These are phyloP conservation scores for Cataglyphis hispanica DNA, from an alignment of 1,140 invertebrate species.

Conservation along the genomic window DNA sequence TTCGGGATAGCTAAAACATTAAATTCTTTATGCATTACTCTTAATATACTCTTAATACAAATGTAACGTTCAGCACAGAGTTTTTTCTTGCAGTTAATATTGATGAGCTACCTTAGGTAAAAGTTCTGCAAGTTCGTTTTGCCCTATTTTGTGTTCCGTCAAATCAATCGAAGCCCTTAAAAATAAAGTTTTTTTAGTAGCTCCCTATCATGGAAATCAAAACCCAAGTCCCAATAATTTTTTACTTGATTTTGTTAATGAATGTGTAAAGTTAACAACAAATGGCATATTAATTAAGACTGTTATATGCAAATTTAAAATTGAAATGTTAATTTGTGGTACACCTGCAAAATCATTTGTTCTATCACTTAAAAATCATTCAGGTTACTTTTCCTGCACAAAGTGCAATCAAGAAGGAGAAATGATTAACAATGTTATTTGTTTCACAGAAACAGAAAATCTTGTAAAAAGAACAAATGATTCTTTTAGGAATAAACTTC, in stretches of 20 bases:
- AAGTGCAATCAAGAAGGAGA: constrained; percentile 40
- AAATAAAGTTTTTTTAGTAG: constrained; percentile 14
- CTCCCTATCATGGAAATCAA: constrained; percentile 35
- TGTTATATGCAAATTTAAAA: constrained; percentile 15
- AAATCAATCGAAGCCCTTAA: constrained; percentile 15
- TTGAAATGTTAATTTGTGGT: constrained; percentile 30
- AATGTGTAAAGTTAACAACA: constrained; percentile 29
- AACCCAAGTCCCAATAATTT: constrained; percentile 2
- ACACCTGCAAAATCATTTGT: constrained; percentile 26
- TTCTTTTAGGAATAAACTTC: no score
- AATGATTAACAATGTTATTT: constrained; percentile 25
- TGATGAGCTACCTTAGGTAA: constrained; percentile 10
- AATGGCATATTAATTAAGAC: constrained; percentile 21
- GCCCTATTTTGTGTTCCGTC: constrained; percentile 12
- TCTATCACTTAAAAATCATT: constrained; percentile 25
- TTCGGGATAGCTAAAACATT: constrained; percentile 22
- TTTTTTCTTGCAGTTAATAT: constrained; percentile 6
- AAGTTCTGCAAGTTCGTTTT: constrained; percentile 6
- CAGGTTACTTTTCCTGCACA: constrained; percentile 34
- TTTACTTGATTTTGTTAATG: constrained; percentile 31
- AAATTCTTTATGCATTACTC: constrained; percentile 26
- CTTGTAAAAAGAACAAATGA: no score
- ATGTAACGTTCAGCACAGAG: constrained; percentile 5
- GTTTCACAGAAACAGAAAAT: constrained; percentile 1
- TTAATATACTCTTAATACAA: no score